phyloP scores from a whole-genome alignment of 2,888 invertebrate species.

The Harpalus rufipes region DNA sequence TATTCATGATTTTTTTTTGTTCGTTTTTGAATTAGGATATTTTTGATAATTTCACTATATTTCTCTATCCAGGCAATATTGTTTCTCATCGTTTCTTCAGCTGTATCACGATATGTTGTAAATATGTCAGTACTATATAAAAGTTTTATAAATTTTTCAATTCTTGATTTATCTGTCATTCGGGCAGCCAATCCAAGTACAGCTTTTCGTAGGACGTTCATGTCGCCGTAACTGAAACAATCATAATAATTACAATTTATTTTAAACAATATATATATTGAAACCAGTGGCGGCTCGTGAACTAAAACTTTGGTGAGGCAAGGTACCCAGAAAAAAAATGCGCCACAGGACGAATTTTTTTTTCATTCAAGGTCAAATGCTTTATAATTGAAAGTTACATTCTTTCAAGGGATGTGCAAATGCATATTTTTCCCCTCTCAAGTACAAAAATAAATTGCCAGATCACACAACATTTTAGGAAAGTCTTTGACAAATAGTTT shows the following conservation, averaged over 20 bases:
- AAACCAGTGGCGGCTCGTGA: too few species aligned
- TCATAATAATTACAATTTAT: background rate
- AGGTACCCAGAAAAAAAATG: too few species aligned
- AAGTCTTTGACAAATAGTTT: too few species aligned
- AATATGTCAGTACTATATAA: slow-evolving; percentile 1
- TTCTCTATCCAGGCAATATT: slow-evolving; percentile 74
- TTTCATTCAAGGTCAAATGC: too few species aligned
- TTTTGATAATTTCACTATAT: slow-evolving; percentile 66
- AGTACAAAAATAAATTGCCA: too few species aligned
- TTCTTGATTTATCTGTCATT: slow-evolving; percentile 72
- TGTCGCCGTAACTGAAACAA: slow-evolving; percentile 77
- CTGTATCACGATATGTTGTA: slow-evolving; percentile 69
- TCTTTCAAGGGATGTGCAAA: too few species aligned
- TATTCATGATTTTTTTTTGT: background rate
- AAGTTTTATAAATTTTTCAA: slow-evolving; percentile 69
- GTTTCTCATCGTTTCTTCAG: slow-evolving; percentile 72
- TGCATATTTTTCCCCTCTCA: too few species aligned
- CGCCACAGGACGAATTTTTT: too few species aligned
- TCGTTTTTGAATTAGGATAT: background rate
- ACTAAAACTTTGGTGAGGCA: too few species aligned
- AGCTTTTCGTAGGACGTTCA: slow-evolving; percentile 76
- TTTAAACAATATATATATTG: too few species aligned
- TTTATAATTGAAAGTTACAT: too few species aligned
- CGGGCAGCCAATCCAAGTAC: slow-evolving; percentile 72
- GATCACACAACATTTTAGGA: too few species aligned